These are phyloP conservation scores for Dendronephthya gigantea DNA, from an alignment of 64 coral and sea anemone genomes.

Conservation along the genomic window DNA sequence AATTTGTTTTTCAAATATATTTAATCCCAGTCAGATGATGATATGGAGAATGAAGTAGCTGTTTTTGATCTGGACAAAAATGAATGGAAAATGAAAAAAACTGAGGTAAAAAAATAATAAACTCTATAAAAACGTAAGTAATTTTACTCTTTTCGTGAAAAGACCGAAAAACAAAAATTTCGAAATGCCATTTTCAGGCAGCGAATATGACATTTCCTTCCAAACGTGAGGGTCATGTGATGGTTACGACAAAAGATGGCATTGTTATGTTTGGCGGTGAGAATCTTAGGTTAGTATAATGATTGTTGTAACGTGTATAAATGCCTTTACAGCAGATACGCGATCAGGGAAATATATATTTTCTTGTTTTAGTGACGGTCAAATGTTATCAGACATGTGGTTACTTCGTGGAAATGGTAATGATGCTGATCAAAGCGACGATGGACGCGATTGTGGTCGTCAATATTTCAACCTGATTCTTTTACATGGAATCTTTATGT, in stretches of 20 bases:
- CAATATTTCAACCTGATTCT: slow-evolving; percentile 13
- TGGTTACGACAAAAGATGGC: background rate
- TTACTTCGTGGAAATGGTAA: background rate
- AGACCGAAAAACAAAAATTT: too few species aligned
- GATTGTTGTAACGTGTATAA: background rate
- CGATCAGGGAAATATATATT: too few species aligned
- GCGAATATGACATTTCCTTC: background rate
- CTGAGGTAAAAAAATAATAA: background rate
- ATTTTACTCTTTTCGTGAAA: too few species aligned
- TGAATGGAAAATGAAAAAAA: background rate
- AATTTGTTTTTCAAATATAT: too few species aligned
- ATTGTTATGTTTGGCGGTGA: background rate
- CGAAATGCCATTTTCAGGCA: background rate
- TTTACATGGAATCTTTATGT: slow-evolving; percentile 12
- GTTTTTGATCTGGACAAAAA: background rate
- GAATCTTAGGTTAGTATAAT: background rate
- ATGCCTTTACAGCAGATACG: too few species aligned
- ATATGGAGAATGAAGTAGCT: background rate
- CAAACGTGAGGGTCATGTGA: background rate
- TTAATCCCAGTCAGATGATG: background rate
- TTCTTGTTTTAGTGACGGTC: background rate
- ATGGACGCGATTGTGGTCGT: background rate
- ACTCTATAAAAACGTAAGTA: too few species aligned
- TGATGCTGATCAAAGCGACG: background rate
- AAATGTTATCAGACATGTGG: background rate